phyloP scores from a whole-genome alignment of 2,797 vertebrate genomes.

The Scomberomorus guttatus region DNA sequence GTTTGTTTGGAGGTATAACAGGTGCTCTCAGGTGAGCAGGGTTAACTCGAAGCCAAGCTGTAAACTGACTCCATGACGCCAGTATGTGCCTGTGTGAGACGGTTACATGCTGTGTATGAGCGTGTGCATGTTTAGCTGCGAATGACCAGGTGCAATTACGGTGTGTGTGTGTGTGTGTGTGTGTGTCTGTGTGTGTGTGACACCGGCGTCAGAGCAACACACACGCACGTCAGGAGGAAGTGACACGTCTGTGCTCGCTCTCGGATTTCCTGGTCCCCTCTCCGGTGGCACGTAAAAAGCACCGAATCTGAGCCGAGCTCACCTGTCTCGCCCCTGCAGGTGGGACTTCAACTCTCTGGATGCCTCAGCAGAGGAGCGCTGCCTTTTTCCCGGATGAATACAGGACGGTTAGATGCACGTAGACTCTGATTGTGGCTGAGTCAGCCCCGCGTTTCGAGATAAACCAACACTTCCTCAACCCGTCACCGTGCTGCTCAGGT shows the following conservation, averaged over 20 bases:
- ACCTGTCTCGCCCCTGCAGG: constrained; percentile 62
- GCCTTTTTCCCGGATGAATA: constrained; percentile 50
- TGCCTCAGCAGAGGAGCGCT: constrained; percentile 46
- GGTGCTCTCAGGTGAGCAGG: constrained; percentile 73
- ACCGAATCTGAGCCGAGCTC: constrained; percentile 66
- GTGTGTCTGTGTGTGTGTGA: constrained; percentile 35
- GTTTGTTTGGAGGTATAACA: constrained; percentile 42
- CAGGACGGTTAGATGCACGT: constrained; percentile 19
- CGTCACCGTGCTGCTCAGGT: constrained; percentile 31
- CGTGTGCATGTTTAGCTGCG: constrained; percentile 22
- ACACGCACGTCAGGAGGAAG: constrained; percentile 75
- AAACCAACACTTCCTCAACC: constrained; percentile 55
- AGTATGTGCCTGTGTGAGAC: neutral
- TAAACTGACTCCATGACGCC: constrained; percentile 72
- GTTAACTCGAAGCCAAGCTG: constrained; percentile 75
- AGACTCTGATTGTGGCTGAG: constrained; percentile 50
- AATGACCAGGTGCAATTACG: constrained; percentile 24
- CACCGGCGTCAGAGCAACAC: constrained; percentile 45
- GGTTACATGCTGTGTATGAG: constrained; percentile 14
- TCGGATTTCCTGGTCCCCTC: constrained; percentile 78
- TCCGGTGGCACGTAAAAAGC: constrained; percentile 62
- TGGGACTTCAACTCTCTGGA: constrained; percentile 56
- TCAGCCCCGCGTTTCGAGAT: constrained; percentile 11
- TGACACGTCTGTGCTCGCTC: constrained; percentile 70
- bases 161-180: neutral